Conservation (phyloP, 1,140 invertebrate genomes). For the Schlechtendalia chinensis region DNA sequence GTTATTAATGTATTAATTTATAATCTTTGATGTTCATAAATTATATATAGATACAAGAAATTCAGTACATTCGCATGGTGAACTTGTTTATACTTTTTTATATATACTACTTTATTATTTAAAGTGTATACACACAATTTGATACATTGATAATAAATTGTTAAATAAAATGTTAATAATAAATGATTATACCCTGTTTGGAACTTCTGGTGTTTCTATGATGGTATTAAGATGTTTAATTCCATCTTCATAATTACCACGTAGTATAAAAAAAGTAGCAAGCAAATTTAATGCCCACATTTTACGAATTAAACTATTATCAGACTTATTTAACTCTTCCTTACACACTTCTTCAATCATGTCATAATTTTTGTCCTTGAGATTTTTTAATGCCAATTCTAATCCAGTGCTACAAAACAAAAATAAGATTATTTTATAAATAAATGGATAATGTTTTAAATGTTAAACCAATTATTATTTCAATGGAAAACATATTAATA, state of each 20-base stretch:
- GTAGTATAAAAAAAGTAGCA: constrained; percentile 78
- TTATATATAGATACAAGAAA: too few relatives aligned
- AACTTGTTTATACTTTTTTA: too few relatives aligned
- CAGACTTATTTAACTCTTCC: constrained; percentile 70
- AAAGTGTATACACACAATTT: too few relatives aligned
- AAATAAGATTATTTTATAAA: too few relatives aligned
- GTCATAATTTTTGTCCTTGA: constrained; percentile 72
- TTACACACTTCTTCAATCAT: constrained; percentile 76
- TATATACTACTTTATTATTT: too few relatives aligned
- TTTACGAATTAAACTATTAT: constrained; percentile 58
- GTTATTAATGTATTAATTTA: too few relatives aligned
- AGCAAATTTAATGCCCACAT: constrained; percentile 73
- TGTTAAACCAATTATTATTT: too few relatives aligned
- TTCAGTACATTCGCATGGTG: too few relatives aligned
- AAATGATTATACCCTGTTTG: constrained; percentile 57
- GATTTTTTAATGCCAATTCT: constrained; percentile 65
- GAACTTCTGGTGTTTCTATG: constrained; percentile 62
- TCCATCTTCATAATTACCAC: constrained; percentile 70
- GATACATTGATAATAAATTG: neutral
- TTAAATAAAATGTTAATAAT: neutral
- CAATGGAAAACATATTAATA: too few relatives aligned
- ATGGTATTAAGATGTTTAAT: constrained; percentile 68
- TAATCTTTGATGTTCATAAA: too few relatives aligned
- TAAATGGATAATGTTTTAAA: too few relatives aligned
- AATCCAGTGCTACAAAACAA: constrained; percentile 61